A percentile compares a stretch with the other conserved stretches of the same genome.
These are phyloP conservation scores for Cryptomyrus ogoouensis DNA, from an alignment of 2,113 vertebrate genomes.

Conservation along the genomic window DNA sequence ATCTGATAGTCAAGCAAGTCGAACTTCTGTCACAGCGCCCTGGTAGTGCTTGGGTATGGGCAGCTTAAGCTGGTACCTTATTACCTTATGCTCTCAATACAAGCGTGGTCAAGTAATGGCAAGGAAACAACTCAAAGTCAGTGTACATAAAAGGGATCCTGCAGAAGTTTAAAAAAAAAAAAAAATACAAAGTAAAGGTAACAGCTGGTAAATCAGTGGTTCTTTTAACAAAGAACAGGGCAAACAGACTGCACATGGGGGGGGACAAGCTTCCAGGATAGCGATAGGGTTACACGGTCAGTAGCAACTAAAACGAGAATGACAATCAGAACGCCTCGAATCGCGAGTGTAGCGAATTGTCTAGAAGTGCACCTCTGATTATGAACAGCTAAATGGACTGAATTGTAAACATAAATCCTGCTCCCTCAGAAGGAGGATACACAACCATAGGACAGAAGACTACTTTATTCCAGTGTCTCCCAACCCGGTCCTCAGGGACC, in stretches of 20 bases:
- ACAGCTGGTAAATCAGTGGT: slow-evolving; percentile 13
- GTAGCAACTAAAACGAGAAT: slow-evolving; percentile 1
- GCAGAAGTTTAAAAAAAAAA: background rate
- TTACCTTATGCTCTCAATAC: slow-evolving; percentile 15
- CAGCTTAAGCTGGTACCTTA: slow-evolving; percentile 17
- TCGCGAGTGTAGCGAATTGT: background rate
- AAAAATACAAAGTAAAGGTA: background rate
- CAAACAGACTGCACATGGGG: background rate
- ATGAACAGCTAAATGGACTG: slow-evolving; percentile 9
- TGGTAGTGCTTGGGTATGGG: slow-evolving; percentile 1
- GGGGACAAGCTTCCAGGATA: background rate
- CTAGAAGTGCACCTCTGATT: slow-evolving; percentile 3
- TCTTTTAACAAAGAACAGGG: background rate
- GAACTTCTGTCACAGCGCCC: background rate
- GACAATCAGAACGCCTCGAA: background rate
- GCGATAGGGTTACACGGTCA: background rate
- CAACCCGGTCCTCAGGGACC: background rate
- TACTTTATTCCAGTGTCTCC: slow-evolving; percentile 22
- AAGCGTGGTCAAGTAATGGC: slow-evolving; percentile 16
- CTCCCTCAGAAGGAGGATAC: slow-evolving; percentile 4
- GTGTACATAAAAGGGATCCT: slow-evolving; percentile 4
- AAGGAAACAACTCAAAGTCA: slow-evolving; percentile 16
- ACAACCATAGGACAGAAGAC: slow-evolving; percentile 40
- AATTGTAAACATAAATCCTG: slow-evolving; percentile 14
- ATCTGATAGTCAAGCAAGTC: background rate